These are phyloP conservation scores for Megathymus violae DNA, from an alignment of 1,140 invertebrate genomes.

Conservation along the genomic window DNA sequence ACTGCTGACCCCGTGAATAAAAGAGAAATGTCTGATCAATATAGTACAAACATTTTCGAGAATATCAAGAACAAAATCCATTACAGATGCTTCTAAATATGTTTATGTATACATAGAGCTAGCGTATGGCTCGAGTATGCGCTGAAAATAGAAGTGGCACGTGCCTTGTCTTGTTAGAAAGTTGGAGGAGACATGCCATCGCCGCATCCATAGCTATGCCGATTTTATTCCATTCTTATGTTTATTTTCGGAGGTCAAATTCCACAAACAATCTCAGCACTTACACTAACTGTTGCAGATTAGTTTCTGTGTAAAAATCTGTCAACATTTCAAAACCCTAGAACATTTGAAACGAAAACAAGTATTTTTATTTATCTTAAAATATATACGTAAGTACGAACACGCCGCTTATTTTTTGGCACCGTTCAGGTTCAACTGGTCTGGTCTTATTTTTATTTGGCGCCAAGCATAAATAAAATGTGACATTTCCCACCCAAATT, in stretches of 20 bases:
- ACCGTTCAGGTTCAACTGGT: conserved; percentile 52
- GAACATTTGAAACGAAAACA: too few species aligned
- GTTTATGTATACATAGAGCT: not conserved
- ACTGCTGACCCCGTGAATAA: too few species aligned
- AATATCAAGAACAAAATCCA: conserved; percentile 1
- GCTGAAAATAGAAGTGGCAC: conserved; percentile 24
- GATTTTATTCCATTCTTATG: conserved; percentile 6
- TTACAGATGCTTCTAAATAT: conserved; percentile 10
- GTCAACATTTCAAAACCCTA: too few species aligned
- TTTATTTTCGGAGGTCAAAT: not conserved
- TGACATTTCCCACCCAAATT: conserved; percentile 40
- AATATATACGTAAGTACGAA: conserved; percentile 36
- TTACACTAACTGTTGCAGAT: not conserved
- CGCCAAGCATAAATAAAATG: conserved; percentile 76
- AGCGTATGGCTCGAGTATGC: conserved; percentile 7
- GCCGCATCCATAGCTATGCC: not conserved
- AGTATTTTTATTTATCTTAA: conserved; percentile 18
- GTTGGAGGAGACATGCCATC: conserved; percentile 8
- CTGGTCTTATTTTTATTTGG: conserved; percentile 62
- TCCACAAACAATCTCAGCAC: not conserved
- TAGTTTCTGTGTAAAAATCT: not conserved
- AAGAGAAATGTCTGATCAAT: too few species aligned
- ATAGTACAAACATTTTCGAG: too few species aligned
- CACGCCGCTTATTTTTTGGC: conserved; percentile 59
- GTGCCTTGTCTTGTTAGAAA: conserved; percentile 26